Conservation (phyloP, 2,888 invertebrate genomes). For the Ditylenchus weischeri region DNA sequence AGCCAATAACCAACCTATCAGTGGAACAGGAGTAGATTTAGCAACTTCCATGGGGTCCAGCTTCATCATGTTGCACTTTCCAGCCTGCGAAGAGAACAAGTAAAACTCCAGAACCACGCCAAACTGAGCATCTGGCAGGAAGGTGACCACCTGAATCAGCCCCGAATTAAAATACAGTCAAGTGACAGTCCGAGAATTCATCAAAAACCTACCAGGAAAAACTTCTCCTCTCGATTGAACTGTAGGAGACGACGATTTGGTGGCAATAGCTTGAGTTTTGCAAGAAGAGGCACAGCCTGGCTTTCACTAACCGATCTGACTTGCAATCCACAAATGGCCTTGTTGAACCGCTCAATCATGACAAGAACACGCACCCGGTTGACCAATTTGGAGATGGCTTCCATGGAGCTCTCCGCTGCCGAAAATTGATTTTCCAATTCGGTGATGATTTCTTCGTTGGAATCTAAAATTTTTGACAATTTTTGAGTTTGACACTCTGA, state of each 20-base stretch:
- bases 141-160: slow-evolving; percentile 22
- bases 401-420: slow-evolving; percentile 6
- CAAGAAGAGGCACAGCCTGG: slow-evolving; percentile 18
- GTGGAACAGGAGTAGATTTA: slow-evolving; percentile 10
- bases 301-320: slow-evolving; percentile 33
- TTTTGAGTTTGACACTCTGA: too few species aligned
- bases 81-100: slow-evolving; percentile 17
- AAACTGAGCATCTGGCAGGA: slow-evolving; percentile 15
- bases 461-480: slow-evolving; percentile 29
- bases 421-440: slow-evolving; percentile 29
- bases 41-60: slow-evolving; percentile 11
- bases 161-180: not conserved
- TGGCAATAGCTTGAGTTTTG: slow-evolving; percentile 27
- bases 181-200: not conserved
- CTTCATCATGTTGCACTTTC: slow-evolving; percentile 15
- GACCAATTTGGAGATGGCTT: slow-evolving; percentile 10
- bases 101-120: slow-evolving; percentile 21
- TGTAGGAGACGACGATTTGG: slow-evolving; percentile 40
- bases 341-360: slow-evolving; percentile 47
- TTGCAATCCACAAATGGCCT: slow-evolving; percentile 42
- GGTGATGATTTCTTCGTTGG: slow-evolving; percentile 18
- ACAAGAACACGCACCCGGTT: slow-evolving; percentile 36
- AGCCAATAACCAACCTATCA: not conserved
- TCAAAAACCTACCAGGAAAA: slow-evolving; percentile 34
- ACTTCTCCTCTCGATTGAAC: slow-evolving; percentile 40